phyloP scores from a whole-genome alignment of 64 coral and sea anemone genomes.

The Stichodactyla mertensii region DNA sequence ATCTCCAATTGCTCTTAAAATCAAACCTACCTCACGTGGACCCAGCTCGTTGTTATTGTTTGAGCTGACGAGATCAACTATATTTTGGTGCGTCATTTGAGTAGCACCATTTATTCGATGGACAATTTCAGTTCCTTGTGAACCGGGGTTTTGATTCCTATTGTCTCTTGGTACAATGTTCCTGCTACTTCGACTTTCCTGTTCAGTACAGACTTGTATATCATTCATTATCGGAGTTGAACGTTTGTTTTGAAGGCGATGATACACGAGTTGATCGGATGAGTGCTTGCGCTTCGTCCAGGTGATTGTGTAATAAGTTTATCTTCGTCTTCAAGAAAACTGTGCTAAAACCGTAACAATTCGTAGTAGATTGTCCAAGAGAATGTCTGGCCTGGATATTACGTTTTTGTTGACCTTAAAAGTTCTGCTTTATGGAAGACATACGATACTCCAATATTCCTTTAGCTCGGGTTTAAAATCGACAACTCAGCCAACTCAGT shows the following conservation, averaged over 20 bases:
- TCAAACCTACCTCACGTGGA: constrained; percentile 66
- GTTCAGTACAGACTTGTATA: not conserved
- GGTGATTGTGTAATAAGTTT: not conserved
- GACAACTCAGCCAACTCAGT: not conserved
- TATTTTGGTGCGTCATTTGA: constrained; percentile 24
- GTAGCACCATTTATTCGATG: constrained; percentile 16
- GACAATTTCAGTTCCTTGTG: not conserved
- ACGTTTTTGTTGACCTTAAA: not conserved
- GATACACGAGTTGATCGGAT: not conserved
- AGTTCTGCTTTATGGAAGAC: not conserved
- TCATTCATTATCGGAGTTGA: not conserved
- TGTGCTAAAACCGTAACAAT: not conserved
- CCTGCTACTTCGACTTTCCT: not conserved
- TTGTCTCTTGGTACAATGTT: constrained; percentile 3
- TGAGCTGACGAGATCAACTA: constrained; percentile 16
- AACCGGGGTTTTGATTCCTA: not conserved
- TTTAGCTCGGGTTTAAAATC: not conserved
- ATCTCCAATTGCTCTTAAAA: constrained; percentile 61
- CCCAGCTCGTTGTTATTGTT: constrained; percentile 78
- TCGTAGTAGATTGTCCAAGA: not conserved
- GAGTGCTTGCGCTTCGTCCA: not conserved
- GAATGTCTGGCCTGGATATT: not conserved
- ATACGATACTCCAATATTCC: not conserved
- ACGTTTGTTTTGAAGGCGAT: not conserved
- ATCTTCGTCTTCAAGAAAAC: not conserved